These are phyloP conservation scores for Phthorimaea operculella DNA, from an alignment of 1,140 invertebrate species.

Conservation along the genomic window DNA sequence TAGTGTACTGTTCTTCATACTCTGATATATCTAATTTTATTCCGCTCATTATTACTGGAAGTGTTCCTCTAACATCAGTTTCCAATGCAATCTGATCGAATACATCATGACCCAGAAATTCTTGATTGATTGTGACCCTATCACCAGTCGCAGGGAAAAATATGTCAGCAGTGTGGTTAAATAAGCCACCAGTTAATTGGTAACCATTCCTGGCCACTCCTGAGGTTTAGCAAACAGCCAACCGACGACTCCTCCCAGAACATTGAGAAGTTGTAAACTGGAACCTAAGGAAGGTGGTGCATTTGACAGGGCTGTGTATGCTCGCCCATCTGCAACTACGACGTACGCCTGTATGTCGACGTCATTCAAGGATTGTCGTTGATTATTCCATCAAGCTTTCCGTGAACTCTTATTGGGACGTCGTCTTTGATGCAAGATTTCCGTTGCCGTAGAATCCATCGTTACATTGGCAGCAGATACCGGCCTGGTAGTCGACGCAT, in stretches of 20 bases:
- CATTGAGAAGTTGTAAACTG: constrained; percentile 82
- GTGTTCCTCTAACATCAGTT: constrained; percentile 79
- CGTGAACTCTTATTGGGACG: constrained; percentile 84
- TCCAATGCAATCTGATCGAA: constrained; percentile 88
- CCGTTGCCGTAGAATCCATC: constrained; percentile 91
- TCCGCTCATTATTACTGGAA: constrained; percentile 75
- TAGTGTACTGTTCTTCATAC: constrained; percentile 84
- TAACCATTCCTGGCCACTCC: constrained; percentile 86
- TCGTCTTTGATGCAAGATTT: constrained; percentile 84
- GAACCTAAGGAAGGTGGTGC: constrained; percentile 78
- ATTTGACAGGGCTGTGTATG: constrained; percentile 90
- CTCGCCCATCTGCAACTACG: constrained; percentile 86
- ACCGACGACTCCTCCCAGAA: constrained; percentile 84
- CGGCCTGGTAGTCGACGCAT: constrained; percentile 83
- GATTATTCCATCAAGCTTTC: constrained; percentile 82
- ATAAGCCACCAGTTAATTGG: constrained; percentile 81
- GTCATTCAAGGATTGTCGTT: constrained; percentile 80
- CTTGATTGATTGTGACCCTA: constrained; percentile 78
- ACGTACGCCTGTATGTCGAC: constrained; percentile 94
- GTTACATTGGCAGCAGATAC: constrained; percentile 90
- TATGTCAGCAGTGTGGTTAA: constrained; percentile 84
- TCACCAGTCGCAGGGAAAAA: constrained; percentile 78
- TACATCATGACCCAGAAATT: constrained; percentile 88
- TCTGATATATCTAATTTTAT: constrained; percentile 79
- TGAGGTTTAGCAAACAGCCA: constrained; percentile 90